phyloP scores from a whole-genome alignment of 2,797 vertebrate species.

The Hozukius guyotensis region DNA sequence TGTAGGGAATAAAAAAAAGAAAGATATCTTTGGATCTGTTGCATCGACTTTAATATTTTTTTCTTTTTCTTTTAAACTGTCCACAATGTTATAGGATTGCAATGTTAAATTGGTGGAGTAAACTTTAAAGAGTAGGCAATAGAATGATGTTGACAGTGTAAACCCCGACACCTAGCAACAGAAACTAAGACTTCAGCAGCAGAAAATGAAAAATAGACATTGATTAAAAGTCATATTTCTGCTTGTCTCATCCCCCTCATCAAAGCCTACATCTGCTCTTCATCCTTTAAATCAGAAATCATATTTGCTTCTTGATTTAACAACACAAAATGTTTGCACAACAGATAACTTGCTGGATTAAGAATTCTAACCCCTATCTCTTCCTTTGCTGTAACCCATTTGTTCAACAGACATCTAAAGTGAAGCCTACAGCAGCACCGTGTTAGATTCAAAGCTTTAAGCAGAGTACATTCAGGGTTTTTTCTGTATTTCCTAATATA shows the following conservation, averaged over 20 bases:
- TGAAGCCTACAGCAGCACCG: not conserved
- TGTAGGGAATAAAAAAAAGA: not conserved
- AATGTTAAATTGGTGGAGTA: too few relatives aligned
- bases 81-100: not conserved
- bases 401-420: not conserved
- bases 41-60: not conserved
- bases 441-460: not conserved
- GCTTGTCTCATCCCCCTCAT: not conserved
- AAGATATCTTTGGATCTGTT: not conserved
- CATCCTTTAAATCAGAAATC: not conserved
- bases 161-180: not conserved
- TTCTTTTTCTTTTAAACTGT: not conserved
- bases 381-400: not conserved
- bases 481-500: not conserved
- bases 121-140: not conserved
- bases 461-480: not conserved
- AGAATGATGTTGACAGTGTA: not conserved
- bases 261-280: not conserved
- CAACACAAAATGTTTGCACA: not conserved
- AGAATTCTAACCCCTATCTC: not conserved
- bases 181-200: not conserved
- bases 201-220: not conserved
- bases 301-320: not conserved
- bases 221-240: not conserved
- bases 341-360: not conserved